Evolutionary conservation across 2,888 invertebrate genomes (phyloP).

Genomic region (Diabrotica balteata): DNA sequence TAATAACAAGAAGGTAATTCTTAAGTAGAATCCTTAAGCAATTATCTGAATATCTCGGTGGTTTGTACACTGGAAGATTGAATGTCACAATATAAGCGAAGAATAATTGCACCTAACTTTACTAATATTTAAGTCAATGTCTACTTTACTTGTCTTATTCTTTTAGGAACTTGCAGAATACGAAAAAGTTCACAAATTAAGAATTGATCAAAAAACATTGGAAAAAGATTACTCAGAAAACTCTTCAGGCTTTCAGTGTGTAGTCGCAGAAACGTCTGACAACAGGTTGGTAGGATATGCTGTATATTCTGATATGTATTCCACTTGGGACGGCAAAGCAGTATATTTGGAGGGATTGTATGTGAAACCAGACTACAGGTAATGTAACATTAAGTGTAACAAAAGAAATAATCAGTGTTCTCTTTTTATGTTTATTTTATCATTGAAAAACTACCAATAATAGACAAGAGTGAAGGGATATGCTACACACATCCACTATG

Average conservation of each 20-base stretch:
- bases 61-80: too few relatives aligned
- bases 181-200: constrained; percentile 8
- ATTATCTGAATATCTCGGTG: too few relatives aligned
- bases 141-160: not conserved
- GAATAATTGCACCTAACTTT: too few relatives aligned
- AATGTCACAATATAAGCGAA: too few relatives aligned
- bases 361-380: constrained; percentile 13
- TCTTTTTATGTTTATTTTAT: too few relatives aligned
- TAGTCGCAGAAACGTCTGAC: constrained; percentile 7
- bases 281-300: constrained; percentile 6
- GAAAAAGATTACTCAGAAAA: constrained; percentile 16
- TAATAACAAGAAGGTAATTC: too few relatives aligned
- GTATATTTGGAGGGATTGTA: constrained; percentile 7
- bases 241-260: constrained; percentile 6
- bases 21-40: too few relatives aligned
- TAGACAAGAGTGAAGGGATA: not conserved
- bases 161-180: constrained; percentile 12
- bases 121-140: not conserved
- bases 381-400: not conserved
- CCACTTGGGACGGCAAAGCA: constrained; percentile 16
- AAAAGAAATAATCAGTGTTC: too few relatives aligned
- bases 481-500: not conserved
- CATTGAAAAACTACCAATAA: not conserved
- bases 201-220: constrained; percentile 5
- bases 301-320: constrained; percentile 10